These are phyloP conservation scores for Drosophila gaucha DNA, from an alignment of 2,888 invertebrate genomes.

Conservation along the genomic window DNA sequence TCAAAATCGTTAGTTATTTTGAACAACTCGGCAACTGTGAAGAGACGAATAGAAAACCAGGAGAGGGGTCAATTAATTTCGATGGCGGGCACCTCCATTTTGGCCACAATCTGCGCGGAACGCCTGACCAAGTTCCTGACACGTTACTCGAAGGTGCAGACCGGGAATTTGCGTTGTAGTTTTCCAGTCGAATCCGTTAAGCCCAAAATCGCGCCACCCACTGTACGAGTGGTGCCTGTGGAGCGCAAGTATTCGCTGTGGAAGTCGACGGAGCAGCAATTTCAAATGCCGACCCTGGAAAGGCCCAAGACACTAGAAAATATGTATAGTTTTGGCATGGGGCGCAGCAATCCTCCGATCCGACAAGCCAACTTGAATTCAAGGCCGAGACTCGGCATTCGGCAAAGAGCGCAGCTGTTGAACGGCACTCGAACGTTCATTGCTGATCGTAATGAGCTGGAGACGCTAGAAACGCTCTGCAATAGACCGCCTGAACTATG, in stretches of 20 bases:
- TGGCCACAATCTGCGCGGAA: conserved; percentile 70
- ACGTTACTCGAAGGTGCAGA: conserved; percentile 46
- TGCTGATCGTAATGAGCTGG: background rate
- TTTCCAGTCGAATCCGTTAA: background rate
- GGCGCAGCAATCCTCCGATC: background rate
- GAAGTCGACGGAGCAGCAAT: conserved; percentile 12
- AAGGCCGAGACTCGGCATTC: background rate
- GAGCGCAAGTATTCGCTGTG: conserved; percentile 33
- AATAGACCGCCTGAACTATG: background rate
- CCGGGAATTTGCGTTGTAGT: conserved; percentile 21
- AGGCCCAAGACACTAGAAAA: conserved; percentile 7
- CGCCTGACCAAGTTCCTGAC: conserved; percentile 63
- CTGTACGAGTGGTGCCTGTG: background rate
- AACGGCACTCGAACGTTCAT: conserved; percentile 1
- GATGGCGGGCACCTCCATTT: conserved; percentile 62
- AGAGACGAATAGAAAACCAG: too few species aligned
- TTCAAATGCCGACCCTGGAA: conserved; percentile 9
- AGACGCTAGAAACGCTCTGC: background rate
- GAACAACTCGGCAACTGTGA: too few species aligned
- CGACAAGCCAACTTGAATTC: background rate
- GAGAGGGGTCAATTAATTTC: too few species aligned
- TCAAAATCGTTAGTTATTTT: conserved; percentile 38
- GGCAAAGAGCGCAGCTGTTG: background rate
- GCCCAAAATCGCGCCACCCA: background rate
- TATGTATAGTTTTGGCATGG: conserved; percentile 4